A percentile compares a stretch with the other conserved stretches of the same genome.
These are phyloP conservation scores for Mercenaria mercenaria DNA, from an alignment of 1,140 invertebrate species.

Conservation along the genomic window DNA sequence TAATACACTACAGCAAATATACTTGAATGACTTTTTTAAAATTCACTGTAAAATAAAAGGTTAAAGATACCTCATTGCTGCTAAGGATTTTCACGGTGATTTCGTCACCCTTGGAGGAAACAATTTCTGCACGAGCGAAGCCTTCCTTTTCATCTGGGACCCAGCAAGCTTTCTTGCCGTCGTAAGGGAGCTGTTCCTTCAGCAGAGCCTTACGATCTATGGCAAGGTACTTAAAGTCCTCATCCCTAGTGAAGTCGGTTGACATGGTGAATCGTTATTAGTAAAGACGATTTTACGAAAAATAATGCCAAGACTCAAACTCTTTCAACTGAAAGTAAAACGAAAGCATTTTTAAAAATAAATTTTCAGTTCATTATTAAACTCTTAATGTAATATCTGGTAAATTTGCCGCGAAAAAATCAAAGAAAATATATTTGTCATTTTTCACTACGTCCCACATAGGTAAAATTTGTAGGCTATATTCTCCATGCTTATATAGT, in stretches of 20 bases:
- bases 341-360: too few species aligned
- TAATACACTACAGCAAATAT: too few species aligned
- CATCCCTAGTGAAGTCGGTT: conserved; percentile 69
- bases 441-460: too few species aligned
- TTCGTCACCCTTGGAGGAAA: conserved; percentile 98
- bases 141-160: conserved; percentile 99
- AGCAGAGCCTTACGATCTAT: conserved; percentile 84
- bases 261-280: neutral
- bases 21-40: too few species aligned
- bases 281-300: neutral
- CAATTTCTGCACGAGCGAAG: conserved; percentile 98
- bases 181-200: conserved; percentile 88
- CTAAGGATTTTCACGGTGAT: conserved; percentile 91
- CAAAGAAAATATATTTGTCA: too few species aligned
- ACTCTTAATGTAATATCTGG: too few species aligned
- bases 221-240: conserved; percentile 81
- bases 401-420: too few species aligned
- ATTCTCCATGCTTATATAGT: too few species aligned
- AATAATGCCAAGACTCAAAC: conserved; percentile 56
- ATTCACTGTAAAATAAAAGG: too few species aligned
- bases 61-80: conserved; percentile 74
- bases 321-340: conserved; percentile 40
- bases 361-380: too few species aligned
- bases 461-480: too few species aligned
- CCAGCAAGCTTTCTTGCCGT: conserved; percentile 99